A percentile compares a stretch with the other conserved stretches of the same genome.
phyloP scores from a whole-genome alignment of 1,140 invertebrate species.

The Apocrypta bakeri region DNA sequence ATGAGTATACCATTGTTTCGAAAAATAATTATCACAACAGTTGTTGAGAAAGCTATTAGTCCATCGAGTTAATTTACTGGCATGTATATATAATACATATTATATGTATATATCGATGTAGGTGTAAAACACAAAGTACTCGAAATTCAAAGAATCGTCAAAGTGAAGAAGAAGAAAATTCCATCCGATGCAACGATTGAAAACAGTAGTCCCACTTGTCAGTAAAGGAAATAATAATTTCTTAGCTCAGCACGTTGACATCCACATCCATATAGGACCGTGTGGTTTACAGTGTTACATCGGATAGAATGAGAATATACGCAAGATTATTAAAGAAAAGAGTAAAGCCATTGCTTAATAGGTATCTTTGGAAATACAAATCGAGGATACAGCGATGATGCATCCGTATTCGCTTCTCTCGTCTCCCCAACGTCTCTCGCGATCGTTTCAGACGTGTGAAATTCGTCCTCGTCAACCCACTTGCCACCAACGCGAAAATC shows the following conservation, averaged over 20 bases:
- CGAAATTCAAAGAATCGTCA: background rate
- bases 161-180: background rate
- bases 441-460: background rate
- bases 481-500: background rate
- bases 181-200: background rate
- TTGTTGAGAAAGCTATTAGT: background rate
- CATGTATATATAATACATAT: background rate
- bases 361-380: slow-evolving; percentile 48
- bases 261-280: no score
- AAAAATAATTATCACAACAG: background rate
- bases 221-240: background rate
- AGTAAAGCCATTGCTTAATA: slow-evolving; percentile 45
- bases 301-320: background rate
- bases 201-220: no score
- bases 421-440: background rate
- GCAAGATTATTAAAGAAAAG: background rate
- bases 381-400: slow-evolving; percentile 37
- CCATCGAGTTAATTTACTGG: background rate
- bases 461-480: background rate
- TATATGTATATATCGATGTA: background rate
- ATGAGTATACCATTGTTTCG: slow-evolving; percentile 24
- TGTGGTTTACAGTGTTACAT: no score
- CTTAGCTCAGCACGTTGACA: background rate
- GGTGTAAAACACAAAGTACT: background rate
- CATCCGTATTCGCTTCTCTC: background rate